Evolutionary conservation across 37 sponge, comb jelly and placozoan genomes (phyloP).

Genomic region (Chondrilla cf. caribensis): DNA sequence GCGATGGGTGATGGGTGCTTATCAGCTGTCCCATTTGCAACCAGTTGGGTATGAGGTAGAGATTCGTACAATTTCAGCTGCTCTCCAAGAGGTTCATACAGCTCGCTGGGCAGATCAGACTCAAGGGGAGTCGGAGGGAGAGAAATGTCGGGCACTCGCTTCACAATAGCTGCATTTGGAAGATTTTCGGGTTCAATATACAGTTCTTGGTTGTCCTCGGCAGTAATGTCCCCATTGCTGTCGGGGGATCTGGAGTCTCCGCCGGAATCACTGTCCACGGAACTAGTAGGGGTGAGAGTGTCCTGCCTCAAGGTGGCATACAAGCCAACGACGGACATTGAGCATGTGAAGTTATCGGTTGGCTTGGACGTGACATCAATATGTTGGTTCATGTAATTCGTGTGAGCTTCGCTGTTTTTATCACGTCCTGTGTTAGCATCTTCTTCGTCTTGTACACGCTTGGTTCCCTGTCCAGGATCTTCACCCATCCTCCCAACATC

Average conservation of each 20-base stretch:
- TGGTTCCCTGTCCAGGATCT: neutral
- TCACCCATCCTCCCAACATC: neutral
- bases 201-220: neutral
- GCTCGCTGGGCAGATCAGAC: neutral
- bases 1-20: neutral
- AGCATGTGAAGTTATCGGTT: neutral
- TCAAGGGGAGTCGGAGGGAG: conserved; percentile 4
- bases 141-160: neutral
- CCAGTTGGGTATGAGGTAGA: neutral
- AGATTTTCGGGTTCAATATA: neutral
- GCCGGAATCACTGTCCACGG: neutral
- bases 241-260: too few species aligned
- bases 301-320: neutral
- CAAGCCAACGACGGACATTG: neutral
- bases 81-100: too few species aligned
- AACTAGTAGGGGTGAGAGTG: neutral
- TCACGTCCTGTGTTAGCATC: neutral
- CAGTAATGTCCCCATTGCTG: too few species aligned
- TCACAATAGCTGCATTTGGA: neutral
- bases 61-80: too few species aligned
- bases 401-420: neutral
- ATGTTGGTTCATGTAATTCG: neutral
- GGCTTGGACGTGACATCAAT: neutral
- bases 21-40: neutral
- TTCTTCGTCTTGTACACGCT: neutral